A percentile compares a stretch with the other conserved stretches of the same genome.
Conservation (phyloP, 1,140 invertebrate genomes). For the Pteromalus puparum region DNA sequence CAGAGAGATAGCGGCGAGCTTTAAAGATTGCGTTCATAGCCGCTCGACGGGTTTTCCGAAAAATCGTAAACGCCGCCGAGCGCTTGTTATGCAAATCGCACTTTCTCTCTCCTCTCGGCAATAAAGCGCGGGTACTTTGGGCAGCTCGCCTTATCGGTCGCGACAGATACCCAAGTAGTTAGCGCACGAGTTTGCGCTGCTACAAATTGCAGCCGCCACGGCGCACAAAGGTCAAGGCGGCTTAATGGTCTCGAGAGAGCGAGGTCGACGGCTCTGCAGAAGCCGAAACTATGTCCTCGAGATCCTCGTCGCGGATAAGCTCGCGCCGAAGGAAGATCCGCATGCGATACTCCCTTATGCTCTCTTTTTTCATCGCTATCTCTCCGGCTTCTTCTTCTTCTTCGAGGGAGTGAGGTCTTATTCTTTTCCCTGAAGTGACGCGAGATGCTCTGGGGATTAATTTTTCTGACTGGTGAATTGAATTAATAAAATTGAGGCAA, state of each 20-base stretch:
- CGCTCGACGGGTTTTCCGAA: not conserved
- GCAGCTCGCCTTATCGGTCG: not conserved
- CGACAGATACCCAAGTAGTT: constrained; percentile 11
- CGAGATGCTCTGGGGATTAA: not conserved
- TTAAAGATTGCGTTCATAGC: not conserved
- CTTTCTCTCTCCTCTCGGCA: too few species aligned
- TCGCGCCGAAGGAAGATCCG: constrained; percentile 16
- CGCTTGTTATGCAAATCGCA: too few species aligned
- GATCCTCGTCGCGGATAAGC: constrained; percentile 38
- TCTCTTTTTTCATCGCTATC: constrained; percentile 32
- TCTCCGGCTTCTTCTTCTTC: not conserved
- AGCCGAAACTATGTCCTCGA: constrained; percentile 24
- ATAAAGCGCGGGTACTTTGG: too few species aligned
- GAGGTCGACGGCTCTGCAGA: not conserved
- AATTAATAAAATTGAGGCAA: too few species aligned
- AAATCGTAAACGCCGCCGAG: not conserved
- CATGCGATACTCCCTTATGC: constrained; percentile 4
- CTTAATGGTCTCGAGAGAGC: constrained; percentile 37
- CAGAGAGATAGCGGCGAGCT: not conserved
- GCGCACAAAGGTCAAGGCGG: constrained; percentile 10
- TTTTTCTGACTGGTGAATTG: not conserved
- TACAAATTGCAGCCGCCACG: constrained; percentile 2
- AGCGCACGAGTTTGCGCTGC: constrained; percentile 9
- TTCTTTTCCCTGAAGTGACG: constrained; percentile 3
- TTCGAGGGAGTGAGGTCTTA: constrained; percentile 1